Percentiles rank a stretch among this genome's conserved stretches.
These are phyloP conservation scores for Melanotaenia trifasciata DNA, from an alignment of 2,797 vertebrate genomes.

Conservation along the genomic window DNA sequence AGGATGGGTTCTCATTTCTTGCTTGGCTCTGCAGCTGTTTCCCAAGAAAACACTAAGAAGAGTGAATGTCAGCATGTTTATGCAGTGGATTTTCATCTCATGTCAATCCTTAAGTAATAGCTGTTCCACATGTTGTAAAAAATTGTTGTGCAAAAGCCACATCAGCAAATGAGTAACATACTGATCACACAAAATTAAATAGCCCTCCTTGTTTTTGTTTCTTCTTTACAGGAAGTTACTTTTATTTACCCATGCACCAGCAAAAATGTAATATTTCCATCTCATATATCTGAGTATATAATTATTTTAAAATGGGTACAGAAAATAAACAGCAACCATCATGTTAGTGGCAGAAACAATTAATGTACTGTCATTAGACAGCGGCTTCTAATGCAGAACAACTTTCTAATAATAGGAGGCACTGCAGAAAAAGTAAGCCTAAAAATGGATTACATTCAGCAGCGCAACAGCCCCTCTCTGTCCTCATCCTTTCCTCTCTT, in stretches of 20 bases:
- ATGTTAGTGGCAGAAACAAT: slow-evolving; percentile 33
- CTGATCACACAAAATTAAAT: slow-evolving; percentile 9
- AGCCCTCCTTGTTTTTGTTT: background rate
- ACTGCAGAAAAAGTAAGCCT: slow-evolving; percentile 50
- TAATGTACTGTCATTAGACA: slow-evolving; percentile 36
- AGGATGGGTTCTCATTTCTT: slow-evolving; percentile 44
- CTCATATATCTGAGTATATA: background rate
- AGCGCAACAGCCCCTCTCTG: slow-evolving; percentile 46
- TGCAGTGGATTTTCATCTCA: slow-evolving; percentile 14
- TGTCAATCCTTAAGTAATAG: slow-evolving; percentile 19
- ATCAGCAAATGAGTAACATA: slow-evolving; percentile 17
- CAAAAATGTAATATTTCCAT: background rate
- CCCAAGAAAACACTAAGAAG: slow-evolving; percentile 14
- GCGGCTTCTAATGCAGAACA: slow-evolving; percentile 42
- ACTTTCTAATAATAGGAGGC: slow-evolving; percentile 42
- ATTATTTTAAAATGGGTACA: slow-evolving; percentile 17
- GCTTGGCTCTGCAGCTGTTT: slow-evolving; percentile 19
- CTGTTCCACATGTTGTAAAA: background rate
- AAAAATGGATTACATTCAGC: slow-evolving; percentile 66
- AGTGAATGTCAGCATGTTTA: slow-evolving; percentile 24
- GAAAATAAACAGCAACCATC: slow-evolving; percentile 1
- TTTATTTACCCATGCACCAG: background rate
- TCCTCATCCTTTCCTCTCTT: slow-evolving; percentile 67
- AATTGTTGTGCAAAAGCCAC: slow-evolving; percentile 8
- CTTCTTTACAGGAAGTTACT: background rate